phyloP scores from a whole-genome alignment of 2,113 vertebrate species.

The Gadus chalcogrammus region DNA sequence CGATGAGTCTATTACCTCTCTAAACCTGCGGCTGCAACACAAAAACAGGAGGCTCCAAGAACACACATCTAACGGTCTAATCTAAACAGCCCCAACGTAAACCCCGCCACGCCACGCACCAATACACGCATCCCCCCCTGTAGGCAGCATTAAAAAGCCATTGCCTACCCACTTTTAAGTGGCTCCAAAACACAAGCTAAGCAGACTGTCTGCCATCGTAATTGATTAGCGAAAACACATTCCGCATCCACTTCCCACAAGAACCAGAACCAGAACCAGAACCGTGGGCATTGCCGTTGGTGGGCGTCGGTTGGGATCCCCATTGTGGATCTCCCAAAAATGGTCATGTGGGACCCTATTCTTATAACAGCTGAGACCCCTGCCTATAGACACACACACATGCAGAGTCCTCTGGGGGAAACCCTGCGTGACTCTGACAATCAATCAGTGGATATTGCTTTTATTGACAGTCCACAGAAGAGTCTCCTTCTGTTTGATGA shows the following conservation, averaged over 20 bases:
- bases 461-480: constrained; percentile 66
- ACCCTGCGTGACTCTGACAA: constrained; percentile 56
- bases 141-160: constrained; percentile 59
- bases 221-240: constrained; percentile 37
- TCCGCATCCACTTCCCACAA: constrained; percentile 25
- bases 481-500: constrained; percentile 37
- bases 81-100: constrained; percentile 41
- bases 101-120: constrained; percentile 39
- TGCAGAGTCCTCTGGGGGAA: constrained; percentile 45
- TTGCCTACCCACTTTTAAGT: constrained; percentile 32
- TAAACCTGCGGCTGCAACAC: constrained; percentile 39
- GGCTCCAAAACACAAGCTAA: constrained; percentile 52
- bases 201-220: constrained; percentile 33
- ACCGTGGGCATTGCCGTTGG: constrained; percentile 43
- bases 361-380: constrained; percentile 54
- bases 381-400: constrained; percentile 10
- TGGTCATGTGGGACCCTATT: constrained; percentile 44
- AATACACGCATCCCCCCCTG: constrained; percentile 46
- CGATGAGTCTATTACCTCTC: constrained; percentile 30
- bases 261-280: not conserved
- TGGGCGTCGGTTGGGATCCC: constrained; percentile 37
- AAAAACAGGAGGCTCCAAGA: constrained; percentile 33
- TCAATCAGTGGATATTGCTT: constrained; percentile 74
- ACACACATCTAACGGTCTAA: constrained; percentile 40
- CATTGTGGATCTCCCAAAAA: constrained; percentile 56